Conservation (phyloP, 2,888 invertebrate genomes). For the Drosophila helvetica region DNA sequence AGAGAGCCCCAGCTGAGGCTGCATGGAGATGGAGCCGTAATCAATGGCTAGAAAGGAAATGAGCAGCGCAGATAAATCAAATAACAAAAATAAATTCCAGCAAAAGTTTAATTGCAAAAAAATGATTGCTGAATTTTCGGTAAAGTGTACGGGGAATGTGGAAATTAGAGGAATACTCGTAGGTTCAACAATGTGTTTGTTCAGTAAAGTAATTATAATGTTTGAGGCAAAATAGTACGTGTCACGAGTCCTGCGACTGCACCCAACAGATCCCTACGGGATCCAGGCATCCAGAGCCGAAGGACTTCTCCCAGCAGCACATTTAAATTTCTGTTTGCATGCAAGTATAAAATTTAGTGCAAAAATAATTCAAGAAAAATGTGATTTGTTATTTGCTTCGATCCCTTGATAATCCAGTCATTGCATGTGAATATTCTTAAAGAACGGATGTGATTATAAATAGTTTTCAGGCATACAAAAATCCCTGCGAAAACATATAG, state of each 20-base stretch:
- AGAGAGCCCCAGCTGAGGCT: slow-evolving; percentile 24
- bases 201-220: neutral
- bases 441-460: too few relatives aligned
- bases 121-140: neutral
- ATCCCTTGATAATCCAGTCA: too few relatives aligned
- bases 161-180: neutral
- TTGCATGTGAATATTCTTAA: too few relatives aligned
- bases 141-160: neutral
- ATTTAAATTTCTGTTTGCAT: too few relatives aligned
- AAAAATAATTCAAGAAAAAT: too few relatives aligned
- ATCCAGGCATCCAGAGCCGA: too few relatives aligned
- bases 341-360: too few relatives aligned
- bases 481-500: too few relatives aligned
- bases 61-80: slow-evolving; percentile 72
- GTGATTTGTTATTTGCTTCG: too few relatives aligned
- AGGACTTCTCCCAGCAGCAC: too few relatives aligned
- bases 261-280: too few relatives aligned
- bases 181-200: neutral
- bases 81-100: slow-evolving; percentile 48
- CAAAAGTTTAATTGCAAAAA: slow-evolving; percentile 39
- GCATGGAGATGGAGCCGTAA: slow-evolving; percentile 50
- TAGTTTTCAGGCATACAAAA: too few relatives aligned
- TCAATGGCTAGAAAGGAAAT: slow-evolving; percentile 69
- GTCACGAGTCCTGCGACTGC: neutral
- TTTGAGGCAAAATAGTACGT: neutral